Conservation (phyloP, 2,888 invertebrate genomes). For the Heliothis peltigera region DNA sequence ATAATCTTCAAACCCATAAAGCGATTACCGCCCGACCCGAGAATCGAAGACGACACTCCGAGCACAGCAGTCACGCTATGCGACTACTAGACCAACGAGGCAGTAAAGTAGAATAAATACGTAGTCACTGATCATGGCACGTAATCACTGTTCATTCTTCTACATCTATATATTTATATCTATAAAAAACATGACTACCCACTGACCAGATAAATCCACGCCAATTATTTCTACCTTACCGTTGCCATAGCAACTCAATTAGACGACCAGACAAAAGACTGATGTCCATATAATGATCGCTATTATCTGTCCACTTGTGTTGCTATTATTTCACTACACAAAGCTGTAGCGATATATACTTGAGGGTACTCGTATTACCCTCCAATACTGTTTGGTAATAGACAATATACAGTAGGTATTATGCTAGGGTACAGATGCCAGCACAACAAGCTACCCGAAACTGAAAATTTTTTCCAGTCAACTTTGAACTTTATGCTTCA, state of each 20-base stretch:
- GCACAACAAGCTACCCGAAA: too few species aligned
- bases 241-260: conserved; percentile 76
- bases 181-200: background rate
- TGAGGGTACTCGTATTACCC: conserved; percentile 50
- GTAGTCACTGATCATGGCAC: too few species aligned
- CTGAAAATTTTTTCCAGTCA: too few species aligned
- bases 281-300: conserved; percentile 71
- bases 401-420: conserved; percentile 6
- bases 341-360: conserved; percentile 49
- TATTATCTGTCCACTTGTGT: conserved; percentile 75
- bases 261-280: conserved; percentile 75
- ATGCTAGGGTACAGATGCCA: background rate
- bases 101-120: too few species aligned
- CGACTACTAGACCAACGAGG: too few species aligned
- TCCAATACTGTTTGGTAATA: conserved; percentile 43
- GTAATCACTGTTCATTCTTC: too few species aligned
- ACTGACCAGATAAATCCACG: conserved; percentile 6
- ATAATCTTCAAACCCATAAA: too few species aligned
- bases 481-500: too few species aligned
- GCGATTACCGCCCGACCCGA: too few species aligned
- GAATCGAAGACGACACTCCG: too few species aligned
- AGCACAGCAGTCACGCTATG: too few species aligned
- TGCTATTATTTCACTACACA: conserved; percentile 65
- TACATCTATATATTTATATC: too few species aligned
- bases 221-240: conserved; percentile 61